Conservation (phyloP, 2,113 vertebrate genomes). For the Chloebia gouldiae region DNA sequence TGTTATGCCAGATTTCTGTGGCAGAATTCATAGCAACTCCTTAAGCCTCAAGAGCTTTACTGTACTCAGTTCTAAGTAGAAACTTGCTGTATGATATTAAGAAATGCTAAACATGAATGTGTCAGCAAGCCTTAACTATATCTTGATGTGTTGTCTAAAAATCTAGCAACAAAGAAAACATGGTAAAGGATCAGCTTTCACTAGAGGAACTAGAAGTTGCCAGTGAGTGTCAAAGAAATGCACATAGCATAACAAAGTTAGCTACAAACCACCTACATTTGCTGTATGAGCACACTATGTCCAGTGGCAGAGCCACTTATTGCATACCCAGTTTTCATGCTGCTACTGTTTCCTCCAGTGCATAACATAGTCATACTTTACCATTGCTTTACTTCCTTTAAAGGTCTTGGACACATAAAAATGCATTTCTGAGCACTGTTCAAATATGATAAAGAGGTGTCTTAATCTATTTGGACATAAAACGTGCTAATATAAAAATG, state of each 20-base stretch:
- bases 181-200: neutral
- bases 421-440: neutral
- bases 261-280: neutral
- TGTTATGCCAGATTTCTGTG: neutral
- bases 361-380: neutral
- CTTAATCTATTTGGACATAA: neutral
- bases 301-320: neutral
- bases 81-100: neutral
- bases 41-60: neutral
- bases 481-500: neutral
- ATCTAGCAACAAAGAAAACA: neutral
- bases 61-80: neutral
- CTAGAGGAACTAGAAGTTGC: neutral
- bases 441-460: neutral
- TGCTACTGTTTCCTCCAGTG: neutral
- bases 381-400: neutral
- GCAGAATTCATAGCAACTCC: neutral
- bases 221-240: neutral
- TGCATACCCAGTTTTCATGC: neutral
- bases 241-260: fast-evolving
- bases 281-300: neutral
- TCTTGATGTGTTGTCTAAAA: neutral
- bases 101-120: neutral
- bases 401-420: neutral
- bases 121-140: neutral